phyloP scores from a whole-genome alignment of 1,140 invertebrate species.

The Rhizoglyphus robini region DNA sequence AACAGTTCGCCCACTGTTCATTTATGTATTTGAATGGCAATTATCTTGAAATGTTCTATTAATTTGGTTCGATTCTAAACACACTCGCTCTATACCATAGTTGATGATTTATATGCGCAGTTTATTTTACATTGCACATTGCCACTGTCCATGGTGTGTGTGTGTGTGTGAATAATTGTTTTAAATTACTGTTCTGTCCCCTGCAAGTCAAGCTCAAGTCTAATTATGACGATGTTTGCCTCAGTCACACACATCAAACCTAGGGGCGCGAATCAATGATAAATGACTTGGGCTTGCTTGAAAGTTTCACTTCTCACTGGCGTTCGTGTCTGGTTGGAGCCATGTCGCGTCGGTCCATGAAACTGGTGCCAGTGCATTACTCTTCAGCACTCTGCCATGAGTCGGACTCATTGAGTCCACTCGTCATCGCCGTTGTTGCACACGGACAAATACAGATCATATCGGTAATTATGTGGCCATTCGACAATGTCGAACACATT shows the following conservation, averaged over 20 bases:
- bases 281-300: background rate
- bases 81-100: background rate
- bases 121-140: background rate
- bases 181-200: background rate
- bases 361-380: too few species aligned
- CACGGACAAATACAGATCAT: too few species aligned
- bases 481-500: too few species aligned
- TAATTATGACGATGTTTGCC: conserved; percentile 12
- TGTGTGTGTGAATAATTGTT: conserved; percentile 3
- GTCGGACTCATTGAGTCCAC: too few species aligned
- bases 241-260: background rate
- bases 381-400: too few species aligned
- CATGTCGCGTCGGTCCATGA: too few species aligned
- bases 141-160: background rate
- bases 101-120: background rate
- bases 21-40: background rate
- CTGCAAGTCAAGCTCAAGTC: background rate
- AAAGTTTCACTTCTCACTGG: background rate
- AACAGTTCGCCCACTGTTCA: too few species aligned
- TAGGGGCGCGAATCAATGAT: background rate
- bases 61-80: conserved; percentile 1
- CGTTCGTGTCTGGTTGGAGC: background rate
- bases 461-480: too few species aligned
- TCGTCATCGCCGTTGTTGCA: too few species aligned
- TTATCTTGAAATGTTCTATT: background rate